These are phyloP conservation scores for Cyclophora albipunctata DNA, from an alignment of 2,888 invertebrate species.

Conservation along the genomic window DNA sequence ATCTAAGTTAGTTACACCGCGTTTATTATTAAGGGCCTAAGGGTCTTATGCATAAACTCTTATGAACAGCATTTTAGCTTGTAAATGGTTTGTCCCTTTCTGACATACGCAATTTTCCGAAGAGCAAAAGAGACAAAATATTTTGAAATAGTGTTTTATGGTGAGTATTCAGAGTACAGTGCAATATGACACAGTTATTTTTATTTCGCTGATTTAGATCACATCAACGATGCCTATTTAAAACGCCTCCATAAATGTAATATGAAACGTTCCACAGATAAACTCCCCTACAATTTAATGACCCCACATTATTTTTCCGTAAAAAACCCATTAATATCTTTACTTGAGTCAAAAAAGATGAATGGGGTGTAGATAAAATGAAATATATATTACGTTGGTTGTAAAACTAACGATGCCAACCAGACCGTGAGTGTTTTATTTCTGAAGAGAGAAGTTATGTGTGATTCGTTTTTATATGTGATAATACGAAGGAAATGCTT, in stretches of 20 bases:
- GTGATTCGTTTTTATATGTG: conserved; percentile 6
- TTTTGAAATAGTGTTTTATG: no score
- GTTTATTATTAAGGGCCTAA: no score
- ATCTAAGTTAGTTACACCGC: no score
- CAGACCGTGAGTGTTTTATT: conserved; percentile 41
- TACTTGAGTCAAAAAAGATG: conserved; percentile 36
- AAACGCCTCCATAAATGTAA: conserved; percentile 7
- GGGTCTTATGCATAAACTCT: no score
- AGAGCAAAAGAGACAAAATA: no score
- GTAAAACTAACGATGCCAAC: conserved; percentile 33
- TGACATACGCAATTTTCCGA: no score
- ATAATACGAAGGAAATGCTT: neutral
- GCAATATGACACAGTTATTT: no score
- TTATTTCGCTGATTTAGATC: no score
- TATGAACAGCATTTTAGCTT: no score
- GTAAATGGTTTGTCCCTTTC: no score
- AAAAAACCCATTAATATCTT: conserved; percentile 28
- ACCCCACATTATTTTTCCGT: conserved; percentile 22
- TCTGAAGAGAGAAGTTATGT: conserved; percentile 27
- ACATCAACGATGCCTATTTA: no score
- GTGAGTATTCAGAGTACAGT: no score
- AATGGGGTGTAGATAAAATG: conserved; percentile 40
- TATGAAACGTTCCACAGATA: conserved; percentile 13
- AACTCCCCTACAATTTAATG: conserved; percentile 15
- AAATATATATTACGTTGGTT: conserved; percentile 36